phyloP scores from a whole-genome alignment of 2,797 vertebrate genomes.

The Cyprinella venusta region DNA sequence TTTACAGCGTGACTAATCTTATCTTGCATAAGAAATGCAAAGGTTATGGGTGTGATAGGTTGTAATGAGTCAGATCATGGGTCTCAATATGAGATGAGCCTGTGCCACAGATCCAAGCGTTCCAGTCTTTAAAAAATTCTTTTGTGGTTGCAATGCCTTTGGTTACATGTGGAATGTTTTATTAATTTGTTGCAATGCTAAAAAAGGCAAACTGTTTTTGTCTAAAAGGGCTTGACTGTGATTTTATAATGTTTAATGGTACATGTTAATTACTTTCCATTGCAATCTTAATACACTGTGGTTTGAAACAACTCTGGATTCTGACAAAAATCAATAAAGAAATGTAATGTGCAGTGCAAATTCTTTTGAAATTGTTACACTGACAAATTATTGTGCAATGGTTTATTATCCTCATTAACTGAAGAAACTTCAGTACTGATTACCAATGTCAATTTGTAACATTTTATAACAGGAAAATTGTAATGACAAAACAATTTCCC shows the following conservation, averaged over 20 bases:
- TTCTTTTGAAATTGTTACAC: slow-evolving; percentile 12
- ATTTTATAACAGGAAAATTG: background rate
- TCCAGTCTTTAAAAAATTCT: slow-evolving; percentile 8
- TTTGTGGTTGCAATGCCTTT: slow-evolving; percentile 23
- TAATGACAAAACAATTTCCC: background rate
- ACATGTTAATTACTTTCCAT: slow-evolving; percentile 57
- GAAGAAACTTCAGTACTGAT: background rate
- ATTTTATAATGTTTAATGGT: slow-evolving; percentile 52
- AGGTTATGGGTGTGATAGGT: slow-evolving; percentile 14
- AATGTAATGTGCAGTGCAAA: slow-evolving; percentile 1
- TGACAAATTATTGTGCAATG: slow-evolving; percentile 13
- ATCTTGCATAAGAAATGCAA: slow-evolving; percentile 25
- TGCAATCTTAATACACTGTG: slow-evolving; percentile 60
- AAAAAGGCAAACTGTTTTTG: slow-evolving; percentile 25
- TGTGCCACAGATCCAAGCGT: slow-evolving; percentile 22
- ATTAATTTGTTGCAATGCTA: slow-evolving; percentile 8
- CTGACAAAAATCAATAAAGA: slow-evolving; percentile 38
- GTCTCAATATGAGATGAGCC: background rate
- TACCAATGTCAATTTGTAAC: slow-evolving; percentile 16
- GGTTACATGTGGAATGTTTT: background rate
- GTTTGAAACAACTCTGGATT: slow-evolving; percentile 47
- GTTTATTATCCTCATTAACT: background rate
- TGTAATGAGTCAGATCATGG: background rate
- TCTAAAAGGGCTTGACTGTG: slow-evolving; percentile 51
- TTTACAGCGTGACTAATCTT: background rate